Evolutionary conservation across 2,113 vertebrate species (phyloP), one percentile per base, ranked within the genome.

Genomic region (Solea senegalensis): DNA sequence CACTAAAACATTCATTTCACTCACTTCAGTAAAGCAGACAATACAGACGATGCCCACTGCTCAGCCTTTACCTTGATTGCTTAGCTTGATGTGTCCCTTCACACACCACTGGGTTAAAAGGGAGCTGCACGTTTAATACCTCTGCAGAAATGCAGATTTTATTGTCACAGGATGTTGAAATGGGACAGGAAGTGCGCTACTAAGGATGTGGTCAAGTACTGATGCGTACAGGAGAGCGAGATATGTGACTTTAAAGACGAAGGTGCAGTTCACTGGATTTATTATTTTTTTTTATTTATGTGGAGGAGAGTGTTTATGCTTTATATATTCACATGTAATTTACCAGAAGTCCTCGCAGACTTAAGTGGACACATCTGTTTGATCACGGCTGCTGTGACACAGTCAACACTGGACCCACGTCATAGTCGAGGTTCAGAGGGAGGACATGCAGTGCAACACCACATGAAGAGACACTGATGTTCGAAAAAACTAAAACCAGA

Each of bases 131-230:
- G 12, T 0, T 13, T 10, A 27, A 27, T 75, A 26, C 11, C 13
- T 69, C 12, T 39, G 60, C 16, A 48, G 16, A 61, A 54, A 61
- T 56, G 26, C 13, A 27, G 4, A 43, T 63, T 64, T 74, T 10
- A 5, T 34, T 49, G 60, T 52, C 2, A 76, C 67, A 64, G 79
- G 78, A 90, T 82, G 70, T 82, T 21, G 10, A 83, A 86, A 62
- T 84, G 28, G 56, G 54, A 40, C 84, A 83, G 74, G 80, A 82
- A 82, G 12, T 15, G 13, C 0, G 44, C 63, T 16, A 13, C 39
- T 40, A 28, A 80, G 87, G 80, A 90, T 81, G 87, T 88, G 88
- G 88, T 83, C 41, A 14, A n/a, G 56, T 3, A 28, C 3, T 45
- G 62, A 72, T 44, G 58, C 40, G n/a, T 53, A 54, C 54, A 43